Conservation (phyloP, 2,113 vertebrate genomes). For the Callipepla californica region DNA sequence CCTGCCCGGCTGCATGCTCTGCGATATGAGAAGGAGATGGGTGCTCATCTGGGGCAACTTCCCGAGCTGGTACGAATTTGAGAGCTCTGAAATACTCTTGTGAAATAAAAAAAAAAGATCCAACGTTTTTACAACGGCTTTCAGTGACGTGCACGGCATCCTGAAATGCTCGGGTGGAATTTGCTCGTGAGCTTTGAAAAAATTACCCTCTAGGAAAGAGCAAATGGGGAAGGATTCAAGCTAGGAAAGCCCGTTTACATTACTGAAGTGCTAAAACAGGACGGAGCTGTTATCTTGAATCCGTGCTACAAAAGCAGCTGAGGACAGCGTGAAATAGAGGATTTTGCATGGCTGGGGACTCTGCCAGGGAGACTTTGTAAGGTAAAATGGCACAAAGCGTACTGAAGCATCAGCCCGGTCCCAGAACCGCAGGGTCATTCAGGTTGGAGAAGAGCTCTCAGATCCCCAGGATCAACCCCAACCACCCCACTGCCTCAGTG, state of each 20-base stretch:
- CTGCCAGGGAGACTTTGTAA: neutral
- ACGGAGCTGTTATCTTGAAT: neutral
- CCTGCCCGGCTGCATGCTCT: rapidly evolving
- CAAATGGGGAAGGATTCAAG: neutral
- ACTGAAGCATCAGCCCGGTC: neutral
- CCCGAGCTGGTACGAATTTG: neutral
- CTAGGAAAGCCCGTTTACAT: neutral
- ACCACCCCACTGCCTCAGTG: no score
- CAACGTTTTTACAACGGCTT: neutral
- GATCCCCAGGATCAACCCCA: no score
- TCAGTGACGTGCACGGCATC: neutral
- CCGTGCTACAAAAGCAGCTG: neutral
- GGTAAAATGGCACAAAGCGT: neutral
- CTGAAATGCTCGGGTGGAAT: neutral
- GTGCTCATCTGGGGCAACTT: neutral
- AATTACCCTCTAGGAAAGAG: neutral
- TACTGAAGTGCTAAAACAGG: neutral
- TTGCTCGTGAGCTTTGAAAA: neutral
- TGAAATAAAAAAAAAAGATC: neutral
- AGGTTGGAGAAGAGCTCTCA: no score
- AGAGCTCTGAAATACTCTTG: conserved; percentile 4
- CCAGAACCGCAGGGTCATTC: no score
- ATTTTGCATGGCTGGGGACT: neutral
- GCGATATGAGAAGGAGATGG: neutral
- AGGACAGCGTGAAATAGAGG: neutral